Percentiles rank a stretch among this genome's conserved stretches.
These are phyloP conservation scores for Amphiura filiformis DNA, from an alignment of 35 echinoderm and acorn worm genomes.

Conservation along the genomic window DNA sequence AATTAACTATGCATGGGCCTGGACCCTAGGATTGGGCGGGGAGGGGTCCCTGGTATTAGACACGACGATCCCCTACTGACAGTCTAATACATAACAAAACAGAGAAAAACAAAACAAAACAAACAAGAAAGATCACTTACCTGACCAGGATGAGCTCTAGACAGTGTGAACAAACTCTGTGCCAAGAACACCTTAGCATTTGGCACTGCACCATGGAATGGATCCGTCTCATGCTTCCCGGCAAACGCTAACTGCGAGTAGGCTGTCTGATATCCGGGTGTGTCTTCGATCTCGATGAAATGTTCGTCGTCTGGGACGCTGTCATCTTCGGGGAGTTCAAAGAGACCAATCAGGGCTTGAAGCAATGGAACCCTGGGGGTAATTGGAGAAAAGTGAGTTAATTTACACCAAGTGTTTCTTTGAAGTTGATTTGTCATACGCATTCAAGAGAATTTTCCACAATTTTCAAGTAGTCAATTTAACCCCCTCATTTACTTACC, in stretches of 20 bases:
- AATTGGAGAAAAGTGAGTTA: not conserved
- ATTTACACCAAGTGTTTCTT: not conserved
- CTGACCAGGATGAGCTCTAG: constrained; percentile 44
- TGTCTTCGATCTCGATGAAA: constrained; percentile 98
- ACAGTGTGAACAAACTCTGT: constrained; percentile 69
- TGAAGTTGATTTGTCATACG: no score
- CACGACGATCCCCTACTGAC: no score
- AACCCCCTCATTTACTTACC: not conserved
- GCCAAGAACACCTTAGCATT: constrained; percentile 82
- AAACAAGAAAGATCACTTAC: not conserved
- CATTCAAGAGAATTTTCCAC: no score
- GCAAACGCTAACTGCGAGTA: constrained; percentile 89
- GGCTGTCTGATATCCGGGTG: constrained; percentile 81
- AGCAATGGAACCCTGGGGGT: constrained; percentile 66
- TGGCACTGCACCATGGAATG: constrained; percentile 65
- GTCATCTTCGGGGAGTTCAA: constrained; percentile 95
- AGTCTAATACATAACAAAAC: no score
- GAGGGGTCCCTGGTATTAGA: no score
- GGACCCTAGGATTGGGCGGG: no score
- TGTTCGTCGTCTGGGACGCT: constrained; percentile 92
- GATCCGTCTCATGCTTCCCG: constrained; percentile 77
- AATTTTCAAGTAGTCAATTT: no score
- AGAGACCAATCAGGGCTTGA: constrained; percentile 86
- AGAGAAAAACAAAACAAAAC: no score
- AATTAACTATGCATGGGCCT: no score